A percentile compares a stretch with the other conserved stretches of the same genome.
These are phyloP conservation scores for Enteromius anoplus DNA, from an alignment of 2,797 vertebrate species.

Conservation along the genomic window DNA sequence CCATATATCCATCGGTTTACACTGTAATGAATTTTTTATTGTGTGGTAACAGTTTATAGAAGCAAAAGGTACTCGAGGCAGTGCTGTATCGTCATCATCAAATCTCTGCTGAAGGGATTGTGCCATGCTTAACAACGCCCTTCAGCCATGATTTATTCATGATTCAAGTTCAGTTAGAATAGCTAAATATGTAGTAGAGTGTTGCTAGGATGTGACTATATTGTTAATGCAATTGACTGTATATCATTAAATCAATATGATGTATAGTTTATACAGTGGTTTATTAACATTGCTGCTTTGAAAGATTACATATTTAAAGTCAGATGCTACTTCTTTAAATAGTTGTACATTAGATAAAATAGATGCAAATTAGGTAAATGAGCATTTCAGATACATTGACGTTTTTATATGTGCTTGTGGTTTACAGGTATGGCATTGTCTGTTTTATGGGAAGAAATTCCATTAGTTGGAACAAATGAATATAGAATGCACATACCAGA, in stretches of 20 bases:
- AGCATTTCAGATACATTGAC: not conserved
- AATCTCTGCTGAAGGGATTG: no score
- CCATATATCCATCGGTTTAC: no score
- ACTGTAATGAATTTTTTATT: no score
- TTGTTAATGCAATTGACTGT: not conserved
- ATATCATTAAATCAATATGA: not conserved
- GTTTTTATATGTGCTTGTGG: not conserved
- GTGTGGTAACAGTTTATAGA: no score
- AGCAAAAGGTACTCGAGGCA: no score
- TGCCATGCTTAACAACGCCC: no score
- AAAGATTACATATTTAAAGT: not conserved
- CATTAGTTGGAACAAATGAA: slow-evolving; percentile 14
- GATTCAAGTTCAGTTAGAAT: not conserved
- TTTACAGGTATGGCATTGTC: not conserved
- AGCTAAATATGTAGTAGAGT: not conserved
- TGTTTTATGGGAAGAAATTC: not conserved
- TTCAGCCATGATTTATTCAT: no score
- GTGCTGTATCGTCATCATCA: no score
- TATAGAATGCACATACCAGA: not conserved
- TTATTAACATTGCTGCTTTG: not conserved
- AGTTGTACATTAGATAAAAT: not conserved
- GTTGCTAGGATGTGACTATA: not conserved
- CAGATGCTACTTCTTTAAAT: not conserved
- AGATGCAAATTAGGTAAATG: not conserved
- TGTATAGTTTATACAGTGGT: not conserved